A percentile compares a stretch with the other conserved stretches of the same genome.
Conservation (phyloP, 2,888 invertebrate genomes). For the Lucinisca nassula region DNA sequence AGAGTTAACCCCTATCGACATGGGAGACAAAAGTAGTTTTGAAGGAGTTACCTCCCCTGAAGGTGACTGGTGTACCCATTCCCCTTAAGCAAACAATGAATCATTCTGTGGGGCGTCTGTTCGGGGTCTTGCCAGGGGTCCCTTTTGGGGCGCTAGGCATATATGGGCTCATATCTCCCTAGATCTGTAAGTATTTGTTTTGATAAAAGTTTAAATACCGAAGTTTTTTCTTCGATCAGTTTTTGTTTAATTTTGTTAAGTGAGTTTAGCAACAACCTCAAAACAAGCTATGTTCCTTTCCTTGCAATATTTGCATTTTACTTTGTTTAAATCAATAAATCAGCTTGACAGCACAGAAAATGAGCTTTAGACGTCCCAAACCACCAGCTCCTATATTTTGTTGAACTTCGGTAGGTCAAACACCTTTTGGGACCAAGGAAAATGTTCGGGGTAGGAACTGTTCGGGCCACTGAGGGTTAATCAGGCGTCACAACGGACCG, state of each 20-base stretch:
- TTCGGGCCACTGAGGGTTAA: too few species aligned
- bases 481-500: too few species aligned
- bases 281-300: neutral
- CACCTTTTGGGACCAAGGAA: too few species aligned
- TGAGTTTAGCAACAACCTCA: neutral
- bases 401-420: too few species aligned
- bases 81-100: neutral
- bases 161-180: neutral
- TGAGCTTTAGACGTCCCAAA: too few species aligned
- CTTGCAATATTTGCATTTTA: neutral
- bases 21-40: neutral
- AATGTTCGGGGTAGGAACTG: too few species aligned
- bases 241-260: neutral
- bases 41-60: neutral
- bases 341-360: neutral
- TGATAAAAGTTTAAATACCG: constrained; percentile 4
- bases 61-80: neutral
- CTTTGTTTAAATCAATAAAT: neutral
- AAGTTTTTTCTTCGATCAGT: neutral
- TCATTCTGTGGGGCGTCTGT: too few species aligned
- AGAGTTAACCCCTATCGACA: too few species aligned
- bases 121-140: too few species aligned
- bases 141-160: neutral
- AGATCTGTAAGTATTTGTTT: neutral
- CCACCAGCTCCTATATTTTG: too few species aligned